Percentiles rank a stretch among this genome's conserved stretches.
phyloP scores from a whole-genome alignment of 2,797 vertebrate genomes.

The Cirrhinus mrigala region DNA sequence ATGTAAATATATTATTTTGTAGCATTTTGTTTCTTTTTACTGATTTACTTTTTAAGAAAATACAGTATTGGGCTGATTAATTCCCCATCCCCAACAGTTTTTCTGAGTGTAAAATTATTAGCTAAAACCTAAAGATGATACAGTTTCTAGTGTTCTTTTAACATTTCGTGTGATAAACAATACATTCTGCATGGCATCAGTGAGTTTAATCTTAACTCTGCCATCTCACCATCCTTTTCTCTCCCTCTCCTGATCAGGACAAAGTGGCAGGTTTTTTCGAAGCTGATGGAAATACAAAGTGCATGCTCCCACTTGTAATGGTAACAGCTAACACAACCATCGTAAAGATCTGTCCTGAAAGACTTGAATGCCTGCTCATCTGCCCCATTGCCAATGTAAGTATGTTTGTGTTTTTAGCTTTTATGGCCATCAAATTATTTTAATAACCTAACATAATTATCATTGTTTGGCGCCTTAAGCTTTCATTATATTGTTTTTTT shows the following conservation, averaged over 20 bases:
- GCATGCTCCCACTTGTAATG: accelerated
- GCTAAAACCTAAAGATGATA: too few relatives aligned
- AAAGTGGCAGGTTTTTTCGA: background rate
- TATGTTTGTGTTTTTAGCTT: background rate
- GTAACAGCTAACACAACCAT: background rate
- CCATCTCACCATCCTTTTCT: background rate
- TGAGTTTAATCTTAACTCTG: too few relatives aligned
- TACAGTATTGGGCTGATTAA: too few relatives aligned
- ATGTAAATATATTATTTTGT: too few relatives aligned
- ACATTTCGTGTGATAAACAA: too few relatives aligned
- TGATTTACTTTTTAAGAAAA: too few relatives aligned
- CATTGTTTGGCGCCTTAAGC: background rate
- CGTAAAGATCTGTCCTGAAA: background rate
- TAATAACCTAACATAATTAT: background rate
- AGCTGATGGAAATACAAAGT: accelerated
- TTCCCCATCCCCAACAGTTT: too few relatives aligned
- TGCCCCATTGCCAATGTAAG: background rate
- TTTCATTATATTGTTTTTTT: background rate
- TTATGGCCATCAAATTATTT: background rate
- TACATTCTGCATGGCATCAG: too few relatives aligned
- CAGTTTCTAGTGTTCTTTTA: too few relatives aligned
- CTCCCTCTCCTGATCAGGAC: background rate
- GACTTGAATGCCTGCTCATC: background rate
- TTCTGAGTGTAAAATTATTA: too few relatives aligned
- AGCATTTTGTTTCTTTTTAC: too few relatives aligned